Base-by-base conservation (phyloP, 2,113 vertebrate genomes). In the Saccopteryx leptura region DNA sequence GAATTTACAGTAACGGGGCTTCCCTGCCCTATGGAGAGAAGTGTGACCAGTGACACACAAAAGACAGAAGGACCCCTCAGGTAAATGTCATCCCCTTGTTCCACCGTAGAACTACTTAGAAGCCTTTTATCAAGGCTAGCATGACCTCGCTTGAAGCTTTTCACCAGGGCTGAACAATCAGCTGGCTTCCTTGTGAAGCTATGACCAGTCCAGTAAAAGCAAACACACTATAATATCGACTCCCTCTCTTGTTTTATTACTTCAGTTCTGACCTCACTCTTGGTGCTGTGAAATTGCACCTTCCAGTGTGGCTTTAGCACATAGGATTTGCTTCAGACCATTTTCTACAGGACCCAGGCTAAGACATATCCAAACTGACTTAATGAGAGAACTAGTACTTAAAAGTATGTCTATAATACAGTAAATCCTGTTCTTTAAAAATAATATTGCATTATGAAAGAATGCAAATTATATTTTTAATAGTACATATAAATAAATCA, bases 401-500 rank as follows among this genome's bases (percentile, higher is more conserved):
- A 79, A 26, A 69, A 87, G 80, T 24, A 66, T 74, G 48, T 31
- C n/a, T 92, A 5, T 9, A 63, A 9, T 71, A 26, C 23, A 78
- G 9, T 80, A 69, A 89, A 86, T 82, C 68, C 48, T 50, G 17
- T 48, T 23, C 39, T 90, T 88, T 88, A 21, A 89, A 60, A 88
- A 69, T 82, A n/a, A 2, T 21, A 54, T 66, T 93, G 2, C 14
- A 58, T 52, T 86, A 69, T 24, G 46, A 75, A 95, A 54, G 2
- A 84, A 65, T 79, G 15, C 0, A 94, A 94, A 79, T 69, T 79
- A 31, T 74, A 79, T 90, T 56, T 94, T 68, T 94, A 95, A 79
- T 80, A 84, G 9, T 23, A 18, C 60, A 58, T 50, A 23, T 65
- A 90, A 86, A 33, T 93, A 87, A 87, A 24, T 93, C 17, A 26